phyloP scores from a whole-genome alignment of 1,140 invertebrate species.

The Tyrophagus putrescentiae region DNA sequence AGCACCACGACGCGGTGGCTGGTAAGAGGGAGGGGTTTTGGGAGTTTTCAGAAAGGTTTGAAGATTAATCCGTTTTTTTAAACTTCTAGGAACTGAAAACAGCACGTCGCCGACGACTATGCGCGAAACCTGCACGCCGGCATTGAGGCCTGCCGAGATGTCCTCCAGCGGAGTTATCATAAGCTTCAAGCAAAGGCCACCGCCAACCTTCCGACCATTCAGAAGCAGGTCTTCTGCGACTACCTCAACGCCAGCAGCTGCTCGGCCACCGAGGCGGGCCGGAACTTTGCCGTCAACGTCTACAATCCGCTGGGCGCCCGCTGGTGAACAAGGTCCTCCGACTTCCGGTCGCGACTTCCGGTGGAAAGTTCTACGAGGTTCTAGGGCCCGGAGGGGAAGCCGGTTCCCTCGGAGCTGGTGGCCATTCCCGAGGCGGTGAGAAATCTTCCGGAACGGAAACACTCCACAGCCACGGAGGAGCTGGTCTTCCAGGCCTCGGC shows the following conservation, averaged over 20 bases:
- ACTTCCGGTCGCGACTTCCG: conserved; percentile 44
- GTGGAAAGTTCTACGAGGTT: conserved; percentile 45
- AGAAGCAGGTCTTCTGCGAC: conserved; percentile 40
- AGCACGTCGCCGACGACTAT: conserved; percentile 77
- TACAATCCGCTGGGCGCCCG: conserved; percentile 63
- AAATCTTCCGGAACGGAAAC: conserved; percentile 33
- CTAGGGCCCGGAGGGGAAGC: conserved; percentile 42
- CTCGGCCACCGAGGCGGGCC: conserved; percentile 42
- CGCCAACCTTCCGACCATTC: conserved; percentile 27
- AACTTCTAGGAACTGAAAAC: conserved; percentile 72
- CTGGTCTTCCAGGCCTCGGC: conserved; percentile 33
- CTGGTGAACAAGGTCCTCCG: conserved; percentile 45
- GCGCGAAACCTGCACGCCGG: conserved; percentile 36
- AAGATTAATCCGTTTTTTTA: conserved; percentile 52
- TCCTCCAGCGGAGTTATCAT: conserved; percentile 33
- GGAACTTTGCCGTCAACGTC: conserved; percentile 49
- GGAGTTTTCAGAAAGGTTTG: conserved; percentile 32
- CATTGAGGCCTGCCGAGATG: conserved; percentile 31
- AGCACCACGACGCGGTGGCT: conserved; percentile 62
- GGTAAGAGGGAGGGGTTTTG: conserved; percentile 37
- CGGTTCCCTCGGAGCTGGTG: conserved; percentile 33
- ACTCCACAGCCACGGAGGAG: conserved; percentile 32
- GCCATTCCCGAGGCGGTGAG: conserved; percentile 28
- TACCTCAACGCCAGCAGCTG: conserved; percentile 44
- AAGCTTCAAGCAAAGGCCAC: conserved; percentile 39